These are phyloP conservation scores for Clavelina lepadiformis DNA, from an alignment of 23 tunicate species.

Conservation along the genomic window DNA sequence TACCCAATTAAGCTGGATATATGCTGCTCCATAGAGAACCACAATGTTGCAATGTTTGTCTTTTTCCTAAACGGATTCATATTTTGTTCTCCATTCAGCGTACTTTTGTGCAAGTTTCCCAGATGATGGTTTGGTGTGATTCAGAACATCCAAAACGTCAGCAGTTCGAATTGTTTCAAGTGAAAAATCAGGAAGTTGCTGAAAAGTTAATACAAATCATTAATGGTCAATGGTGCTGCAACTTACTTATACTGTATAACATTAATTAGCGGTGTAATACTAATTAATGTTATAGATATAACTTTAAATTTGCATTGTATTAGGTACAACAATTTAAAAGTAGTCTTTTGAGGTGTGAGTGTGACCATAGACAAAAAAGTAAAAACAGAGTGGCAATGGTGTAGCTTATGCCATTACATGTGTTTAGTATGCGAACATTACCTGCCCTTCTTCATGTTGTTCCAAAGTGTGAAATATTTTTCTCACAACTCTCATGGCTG, in stretches of 20 bases:
- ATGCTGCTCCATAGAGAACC: too few species aligned
- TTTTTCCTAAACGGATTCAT: slow-evolving; percentile 66
- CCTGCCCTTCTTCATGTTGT: slow-evolving; percentile 77
- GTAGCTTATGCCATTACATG: neutral
- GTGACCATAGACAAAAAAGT: neutral
- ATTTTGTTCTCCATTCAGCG: slow-evolving; percentile 80
- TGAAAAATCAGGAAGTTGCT: slow-evolving; percentile 90
- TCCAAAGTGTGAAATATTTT: slow-evolving; percentile 83
- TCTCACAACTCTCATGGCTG: slow-evolving; percentile 93
- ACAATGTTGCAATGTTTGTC: too few species aligned
- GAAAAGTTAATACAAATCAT: neutral
- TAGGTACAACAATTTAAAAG: too few species aligned
- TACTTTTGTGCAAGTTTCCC: slow-evolving; percentile 70
- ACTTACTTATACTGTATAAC: too few species aligned
- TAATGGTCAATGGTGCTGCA: too few species aligned
- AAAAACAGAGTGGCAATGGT: neutral
- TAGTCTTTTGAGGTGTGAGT: neutral
- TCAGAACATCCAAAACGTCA: slow-evolving; percentile 81
- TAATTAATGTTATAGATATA: too few species aligned
- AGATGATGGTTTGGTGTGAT: slow-evolving; percentile 84
- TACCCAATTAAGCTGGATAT: too few species aligned
- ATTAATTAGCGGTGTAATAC: too few species aligned
- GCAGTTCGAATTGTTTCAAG: slow-evolving; percentile 72
- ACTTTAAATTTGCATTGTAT: slow-evolving; percentile 3
- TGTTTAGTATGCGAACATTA: slow-evolving; percentile 11